These are phyloP conservation scores for Conus betulinus DNA, from an alignment of 1,140 invertebrate species.

Conservation along the genomic window DNA sequence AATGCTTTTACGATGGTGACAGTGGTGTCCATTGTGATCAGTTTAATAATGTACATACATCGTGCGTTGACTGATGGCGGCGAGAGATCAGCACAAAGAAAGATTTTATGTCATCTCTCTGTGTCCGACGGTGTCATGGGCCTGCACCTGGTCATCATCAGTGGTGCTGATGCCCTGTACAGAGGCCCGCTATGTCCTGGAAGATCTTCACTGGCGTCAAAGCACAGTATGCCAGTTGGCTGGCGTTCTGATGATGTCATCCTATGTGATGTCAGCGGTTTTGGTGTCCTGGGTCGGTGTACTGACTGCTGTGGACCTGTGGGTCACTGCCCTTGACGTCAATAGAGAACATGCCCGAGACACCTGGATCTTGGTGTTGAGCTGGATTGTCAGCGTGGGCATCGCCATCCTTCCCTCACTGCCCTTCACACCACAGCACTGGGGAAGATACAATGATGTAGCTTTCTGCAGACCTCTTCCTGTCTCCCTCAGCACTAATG, in stretches of 20 bases:
- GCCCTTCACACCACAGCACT: too few relatives aligned
- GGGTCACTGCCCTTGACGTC: too few relatives aligned
- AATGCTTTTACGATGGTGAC: slow-evolving; percentile 43
- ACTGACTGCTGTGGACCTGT: too few relatives aligned
- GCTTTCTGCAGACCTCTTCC: too few relatives aligned
- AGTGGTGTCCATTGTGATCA: slow-evolving; percentile 43
- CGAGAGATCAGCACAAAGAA: slow-evolving; percentile 41
- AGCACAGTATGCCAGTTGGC: slow-evolving; percentile 54
- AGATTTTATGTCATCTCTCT: slow-evolving; percentile 54
- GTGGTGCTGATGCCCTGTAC: slow-evolving; percentile 55
- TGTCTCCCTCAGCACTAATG: too few relatives aligned
- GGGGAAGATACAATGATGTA: too few relatives aligned
- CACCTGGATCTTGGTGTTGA: too few relatives aligned
- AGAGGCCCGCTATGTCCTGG: slow-evolving; percentile 54
- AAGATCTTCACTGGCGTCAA: slow-evolving; percentile 54
- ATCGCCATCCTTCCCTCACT: too few relatives aligned
- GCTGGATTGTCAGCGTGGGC: too few relatives aligned
- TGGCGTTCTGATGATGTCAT: slow-evolving; percentile 58
- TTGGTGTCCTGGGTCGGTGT: slow-evolving; percentile 50
- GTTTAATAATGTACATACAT: slow-evolving; percentile 39
- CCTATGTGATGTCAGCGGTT: slow-evolving; percentile 59
- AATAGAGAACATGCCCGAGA: too few relatives aligned
- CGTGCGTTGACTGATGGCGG: not conserved
- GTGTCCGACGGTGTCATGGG: slow-evolving; percentile 65
- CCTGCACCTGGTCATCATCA: slow-evolving; percentile 64